phyloP scores from a whole-genome alignment of 2,113 vertebrate genomes.

The Syngnathoides biaculeatus region DNA sequence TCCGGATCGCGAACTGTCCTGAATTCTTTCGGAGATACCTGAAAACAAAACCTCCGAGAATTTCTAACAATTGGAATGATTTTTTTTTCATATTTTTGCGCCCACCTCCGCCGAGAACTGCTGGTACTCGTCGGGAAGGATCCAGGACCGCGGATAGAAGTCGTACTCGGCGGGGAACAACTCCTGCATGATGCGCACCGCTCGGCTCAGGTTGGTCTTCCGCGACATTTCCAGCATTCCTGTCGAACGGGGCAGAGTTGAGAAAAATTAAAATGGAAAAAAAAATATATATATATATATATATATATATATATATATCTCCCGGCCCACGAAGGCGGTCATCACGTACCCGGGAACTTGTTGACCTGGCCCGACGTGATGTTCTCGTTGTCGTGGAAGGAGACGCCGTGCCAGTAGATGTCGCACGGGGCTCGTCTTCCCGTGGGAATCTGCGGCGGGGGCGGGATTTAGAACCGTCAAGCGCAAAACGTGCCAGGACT shows the following conservation, averaged over 20 bases:
- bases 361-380: conserved; percentile 94
- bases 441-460: conserved; percentile 77
- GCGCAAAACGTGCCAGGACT: not conserved
- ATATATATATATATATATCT: too few species aligned
- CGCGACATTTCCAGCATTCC: conserved; percentile 94
- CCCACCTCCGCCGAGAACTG: conserved; percentile 85
- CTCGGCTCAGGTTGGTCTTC: conserved; percentile 90
- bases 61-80: too few species aligned
- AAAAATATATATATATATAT: too few species aligned
- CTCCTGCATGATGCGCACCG: conserved; percentile 88
- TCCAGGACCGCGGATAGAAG: conserved; percentile 97
- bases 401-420: conserved; percentile 96
- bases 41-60: not conserved
- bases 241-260: conserved; percentile 33
- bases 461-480: not conserved
- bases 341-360: conserved; percentile 92
- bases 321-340: not conserved
- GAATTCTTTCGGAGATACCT: not conserved
- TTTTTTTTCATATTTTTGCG: too few species aligned
- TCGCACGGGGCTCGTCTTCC: conserved; percentile 90
- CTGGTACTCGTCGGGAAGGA: conserved; percentile 89
- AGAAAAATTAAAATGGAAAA: not conserved
- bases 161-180: conserved; percentile 93
- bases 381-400: conserved; percentile 88
- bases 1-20: not conserved